Conservation (phyloP, 2,797 vertebrate species). For the Sebastes cheni region DNA sequence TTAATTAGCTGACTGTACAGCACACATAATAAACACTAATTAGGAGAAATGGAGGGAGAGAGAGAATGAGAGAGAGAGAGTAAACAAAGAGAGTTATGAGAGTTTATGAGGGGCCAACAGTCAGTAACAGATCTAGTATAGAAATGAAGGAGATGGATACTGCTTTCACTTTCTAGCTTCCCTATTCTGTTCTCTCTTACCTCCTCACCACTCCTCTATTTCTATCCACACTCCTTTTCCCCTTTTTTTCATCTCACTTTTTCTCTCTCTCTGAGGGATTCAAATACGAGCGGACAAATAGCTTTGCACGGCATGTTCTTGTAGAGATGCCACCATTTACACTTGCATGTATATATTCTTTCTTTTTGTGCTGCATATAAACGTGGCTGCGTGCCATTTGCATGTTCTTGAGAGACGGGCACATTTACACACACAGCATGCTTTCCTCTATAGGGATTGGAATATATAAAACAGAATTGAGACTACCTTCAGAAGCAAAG, state of each 20-base stretch:
- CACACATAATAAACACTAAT: slow-evolving; percentile 64
- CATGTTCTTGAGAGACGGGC: slow-evolving; percentile 8
- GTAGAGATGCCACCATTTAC: neutral
- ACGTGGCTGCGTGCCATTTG: neutral
- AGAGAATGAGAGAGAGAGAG: neutral
- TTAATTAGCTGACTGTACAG: slow-evolving; percentile 58
- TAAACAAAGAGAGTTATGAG: neutral
- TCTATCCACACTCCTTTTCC: neutral
- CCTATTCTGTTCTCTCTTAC: neutral
- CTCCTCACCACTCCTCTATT: neutral
- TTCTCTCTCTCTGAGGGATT: neutral
- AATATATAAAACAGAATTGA: slow-evolving; percentile 32
- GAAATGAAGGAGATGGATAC: neutral
- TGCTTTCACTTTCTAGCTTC: neutral
- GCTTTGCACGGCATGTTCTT: slow-evolving; percentile 13
- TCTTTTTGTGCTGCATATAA: slow-evolving; percentile 4
- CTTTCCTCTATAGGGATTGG: slow-evolving; percentile 23
- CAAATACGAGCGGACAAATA: slow-evolving; percentile 26
- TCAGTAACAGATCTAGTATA: slow-evolving; percentile 1
- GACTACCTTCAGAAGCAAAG: slow-evolving; percentile 33
- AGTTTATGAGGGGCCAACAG: neutral
- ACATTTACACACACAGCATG: neutral
- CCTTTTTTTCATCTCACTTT: neutral
- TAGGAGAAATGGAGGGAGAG: slow-evolving; percentile 16
- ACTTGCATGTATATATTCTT: neutral